Base-by-base conservation (phyloP, 92 coral and sea anemone genomes). In the Umimayanthus chanpuru region DNA sequence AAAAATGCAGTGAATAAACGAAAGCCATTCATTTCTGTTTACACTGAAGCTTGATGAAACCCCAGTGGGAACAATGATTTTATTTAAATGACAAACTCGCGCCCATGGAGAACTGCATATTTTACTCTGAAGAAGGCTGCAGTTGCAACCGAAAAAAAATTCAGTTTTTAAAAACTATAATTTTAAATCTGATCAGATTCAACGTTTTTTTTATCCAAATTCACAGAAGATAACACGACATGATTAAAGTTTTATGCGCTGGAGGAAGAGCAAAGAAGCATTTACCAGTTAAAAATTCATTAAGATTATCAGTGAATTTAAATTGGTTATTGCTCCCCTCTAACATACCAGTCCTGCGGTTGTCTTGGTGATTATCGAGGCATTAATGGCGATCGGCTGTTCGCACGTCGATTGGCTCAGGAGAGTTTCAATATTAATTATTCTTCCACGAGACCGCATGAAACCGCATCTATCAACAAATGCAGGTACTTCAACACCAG, bases 401-500 rank as follows among this genome's bases (percentile, higher is more conserved):
- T 32, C 50, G 23, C 29, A 32, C 21, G 9, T 6, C 29, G 71
- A 74, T 85, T 74, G 82, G 88, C 15, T 85, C 50, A 36, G 28
- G 12, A 21, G 41, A 26, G 40, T 50, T 26, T 9, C 28, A 14
- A 43, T 40, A 82, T 40, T 11, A 81, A 6, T 2, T 82, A 23
- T 47, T 28, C 66, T 29, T 30, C n/a, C 38, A 4, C 20, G 73
- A 39, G 71, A 16, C 71, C 72, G n/a, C 55, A 7, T 5, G 30
- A 43, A 25, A 66, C 86, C 64, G 61, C 77, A 44, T 43, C 40
- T 82, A 77, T 43, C 86, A 66, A 40, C 16, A 2, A 5, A 9
- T 11, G 38, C 86, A 82, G 86, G 86, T 82, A 82, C 86, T 66
- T 67, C 16, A 28, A n/a, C 44, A 82, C 36, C 38, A 38, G 36